Base-by-base conservation (phyloP, 2,888 invertebrate genomes). In the Panzeria rudis region DNA sequence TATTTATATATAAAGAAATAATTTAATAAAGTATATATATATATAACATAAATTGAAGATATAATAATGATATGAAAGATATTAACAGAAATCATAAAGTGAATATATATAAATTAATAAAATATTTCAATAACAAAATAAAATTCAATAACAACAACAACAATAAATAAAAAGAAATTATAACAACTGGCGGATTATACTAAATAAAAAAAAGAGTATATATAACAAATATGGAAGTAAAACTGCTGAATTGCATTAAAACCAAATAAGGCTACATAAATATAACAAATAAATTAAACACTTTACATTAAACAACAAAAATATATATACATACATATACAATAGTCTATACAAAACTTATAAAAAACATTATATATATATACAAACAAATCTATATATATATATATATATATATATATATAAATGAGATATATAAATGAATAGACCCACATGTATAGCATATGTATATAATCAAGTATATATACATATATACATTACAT, bases 1-100 rank as follows among this genome's bases (percentile, higher is more conserved):
- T 77, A 77, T 77, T 66, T 86, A 88, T 88, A 29, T 29, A 89
- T 88, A 88, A 89, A 83, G 86, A 87, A 85, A 87, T 83, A 86
- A 85, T 81, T 77, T 84, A 86, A 84, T 78, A 75, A 79, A 85
- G 87, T 86, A 88, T 71, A 64, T 52, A 88, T 71, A 64, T 52
- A 80, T 66, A 71, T 61, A 85, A 72, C 71, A 38, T 61, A 54
- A 20, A 71, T 71, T 71, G 54, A 47, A 66, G 62, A 82, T 47
- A 79, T 66, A 66, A 87, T 86, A 88, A 89, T 88, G 86, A 88
- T 87, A 86, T 52, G 77, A 41, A 47, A 59, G 20, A 73, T 50
- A 59, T 20, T 50, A 80, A 54, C 23, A 79, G 62, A 75, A 71
- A 64, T 62, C 66, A 78, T 71, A 44, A 29, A 5, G 20, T 76